Percentiles rank a stretch among this genome's conserved stretches.
phyloP scores from a whole-genome alignment of 1,140 invertebrate species.

The Penaeus japonicus region DNA sequence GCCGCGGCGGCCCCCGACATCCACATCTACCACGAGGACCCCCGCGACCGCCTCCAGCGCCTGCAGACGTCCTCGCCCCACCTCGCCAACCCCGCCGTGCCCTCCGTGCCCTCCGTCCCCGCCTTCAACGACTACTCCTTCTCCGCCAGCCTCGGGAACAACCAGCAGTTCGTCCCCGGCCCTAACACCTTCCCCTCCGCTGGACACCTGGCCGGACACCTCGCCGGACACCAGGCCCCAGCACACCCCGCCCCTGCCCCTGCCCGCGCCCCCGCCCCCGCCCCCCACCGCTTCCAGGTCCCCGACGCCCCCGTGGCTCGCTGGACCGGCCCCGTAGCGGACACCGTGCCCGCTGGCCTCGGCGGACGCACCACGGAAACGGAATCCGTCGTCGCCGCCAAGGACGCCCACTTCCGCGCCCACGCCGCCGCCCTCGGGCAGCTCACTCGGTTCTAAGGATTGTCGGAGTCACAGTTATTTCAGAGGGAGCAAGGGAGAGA shows the following conservation, averaged over 20 bases:
- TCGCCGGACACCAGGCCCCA: background rate
- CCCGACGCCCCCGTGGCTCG: background rate
- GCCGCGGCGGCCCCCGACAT: constrained; percentile 36
- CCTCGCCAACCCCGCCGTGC: background rate
- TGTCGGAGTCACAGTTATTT: no score
- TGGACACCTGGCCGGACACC: constrained; percentile 26
- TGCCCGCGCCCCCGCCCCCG: background rate
- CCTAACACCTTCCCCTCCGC: constrained; percentile 41
- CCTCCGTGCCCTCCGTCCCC: constrained; percentile 1
- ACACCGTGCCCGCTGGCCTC: constrained; percentile 28
- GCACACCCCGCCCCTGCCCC: background rate
- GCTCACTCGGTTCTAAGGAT: no score
- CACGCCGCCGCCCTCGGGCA: background rate
- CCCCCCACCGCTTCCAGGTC: background rate
- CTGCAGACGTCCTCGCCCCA: background rate
- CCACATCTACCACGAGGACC: constrained; percentile 42
- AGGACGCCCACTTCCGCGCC: constrained; percentile 2
- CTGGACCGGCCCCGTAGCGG: constrained; percentile 1
- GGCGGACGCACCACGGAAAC: constrained; percentile 2
- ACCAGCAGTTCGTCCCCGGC: constrained; percentile 36
- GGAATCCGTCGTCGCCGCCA: constrained; percentile 19
- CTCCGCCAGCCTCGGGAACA: constrained; percentile 30
- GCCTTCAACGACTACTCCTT: constrained; percentile 49
- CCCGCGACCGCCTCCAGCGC: background rate
- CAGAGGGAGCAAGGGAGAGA: no score